phyloP scores from a whole-genome alignment of 2,797 vertebrate species.

The Cyclura pinguis region DNA sequence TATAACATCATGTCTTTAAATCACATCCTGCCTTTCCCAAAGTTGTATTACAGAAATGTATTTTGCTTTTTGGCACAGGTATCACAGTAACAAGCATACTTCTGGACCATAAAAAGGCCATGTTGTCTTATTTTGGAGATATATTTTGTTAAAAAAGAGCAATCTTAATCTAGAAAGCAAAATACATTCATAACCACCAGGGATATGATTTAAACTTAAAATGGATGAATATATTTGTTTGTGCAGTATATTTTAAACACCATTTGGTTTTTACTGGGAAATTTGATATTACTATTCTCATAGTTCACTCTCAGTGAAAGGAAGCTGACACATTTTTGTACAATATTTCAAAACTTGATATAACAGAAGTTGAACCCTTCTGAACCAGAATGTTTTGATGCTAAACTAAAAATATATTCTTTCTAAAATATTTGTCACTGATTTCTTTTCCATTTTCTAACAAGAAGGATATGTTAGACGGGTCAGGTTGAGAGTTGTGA shows the following conservation, averaged over 20 bases:
- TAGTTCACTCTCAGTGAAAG: not conserved
- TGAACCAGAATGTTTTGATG: not conserved
- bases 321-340: not conserved
- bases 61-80: not conserved
- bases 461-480: not conserved
- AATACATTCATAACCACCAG: not conserved
- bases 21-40: not conserved
- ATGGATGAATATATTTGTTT: not conserved
- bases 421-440: not conserved
- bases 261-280: conserved; percentile 9
- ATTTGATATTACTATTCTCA: not conserved
- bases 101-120: not conserved
- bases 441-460: not conserved
- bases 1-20: not conserved
- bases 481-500: not conserved
- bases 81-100: not conserved
- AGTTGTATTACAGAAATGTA: not conserved
- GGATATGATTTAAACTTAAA: not conserved
- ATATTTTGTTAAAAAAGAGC: not conserved
- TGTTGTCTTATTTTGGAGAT: not conserved
- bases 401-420: not conserved
- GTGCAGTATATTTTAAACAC: conserved; percentile 6
- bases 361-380: conserved; percentile 4
- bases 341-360: conserved; percentile 14
- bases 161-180: conserved; percentile 12